Percentiles rank a stretch among this genome's conserved stretches.
Evolutionary conservation across 2,797 vertebrate species (phyloP).

Genomic region (Hemitrygon akajei): DNA sequence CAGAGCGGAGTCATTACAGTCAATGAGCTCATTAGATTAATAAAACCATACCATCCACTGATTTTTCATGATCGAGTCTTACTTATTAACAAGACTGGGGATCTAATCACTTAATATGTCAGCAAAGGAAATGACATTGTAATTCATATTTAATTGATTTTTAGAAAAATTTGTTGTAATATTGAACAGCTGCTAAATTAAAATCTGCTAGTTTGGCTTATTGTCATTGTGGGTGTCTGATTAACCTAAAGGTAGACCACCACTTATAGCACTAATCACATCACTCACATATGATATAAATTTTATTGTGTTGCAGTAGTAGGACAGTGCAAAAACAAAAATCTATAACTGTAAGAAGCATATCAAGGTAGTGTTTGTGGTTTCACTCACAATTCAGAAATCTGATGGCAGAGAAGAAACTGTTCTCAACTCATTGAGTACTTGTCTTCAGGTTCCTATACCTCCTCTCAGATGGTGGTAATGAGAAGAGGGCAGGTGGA

Average conservation of each 20-base stretch:
- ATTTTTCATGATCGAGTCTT: neutral
- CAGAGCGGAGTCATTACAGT: neutral
- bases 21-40: neutral
- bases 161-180: neutral
- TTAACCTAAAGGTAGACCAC: neutral
- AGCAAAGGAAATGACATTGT: neutral
- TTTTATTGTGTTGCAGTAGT: too few relatives aligned
- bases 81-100: neutral
- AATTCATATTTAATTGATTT: conserved; percentile 31
- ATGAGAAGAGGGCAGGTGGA: too few relatives aligned
- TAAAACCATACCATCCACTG: neutral
- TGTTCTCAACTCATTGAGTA: too few relatives aligned
- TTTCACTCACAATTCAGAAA: neutral
- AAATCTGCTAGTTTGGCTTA: neutral
- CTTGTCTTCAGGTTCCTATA: too few relatives aligned
- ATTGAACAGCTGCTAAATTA: neutral
- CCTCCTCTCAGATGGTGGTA: too few relatives aligned
- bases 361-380: too few relatives aligned
- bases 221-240: neutral
- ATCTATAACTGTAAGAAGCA: neutral
- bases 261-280: neutral
- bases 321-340: too few relatives aligned
- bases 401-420: too few relatives aligned
- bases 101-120: neutral
- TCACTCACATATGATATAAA: too few relatives aligned